Conservation (phyloP, 2,113 vertebrate species). For the Eulemur macaco region DNA sequence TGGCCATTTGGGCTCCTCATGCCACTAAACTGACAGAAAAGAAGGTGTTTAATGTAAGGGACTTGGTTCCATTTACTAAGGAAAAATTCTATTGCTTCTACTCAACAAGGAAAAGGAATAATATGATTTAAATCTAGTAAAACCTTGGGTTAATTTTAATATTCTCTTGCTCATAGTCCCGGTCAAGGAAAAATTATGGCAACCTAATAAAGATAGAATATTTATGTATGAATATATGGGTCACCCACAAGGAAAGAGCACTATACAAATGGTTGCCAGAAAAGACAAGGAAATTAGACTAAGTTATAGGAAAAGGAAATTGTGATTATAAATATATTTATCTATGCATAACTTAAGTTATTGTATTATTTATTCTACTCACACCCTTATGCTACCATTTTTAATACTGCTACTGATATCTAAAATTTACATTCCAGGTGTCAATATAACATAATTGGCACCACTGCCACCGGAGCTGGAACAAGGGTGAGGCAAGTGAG, state of each 20-base stretch:
- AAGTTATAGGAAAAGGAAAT: not conserved
- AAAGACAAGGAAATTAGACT: not conserved
- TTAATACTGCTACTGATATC: not conserved
- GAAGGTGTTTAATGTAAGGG: not conserved
- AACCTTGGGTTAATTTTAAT: not conserved
- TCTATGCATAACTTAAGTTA: not conserved
- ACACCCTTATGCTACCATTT: not conserved
- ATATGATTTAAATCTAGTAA: not conserved
- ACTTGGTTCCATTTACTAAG: not conserved
- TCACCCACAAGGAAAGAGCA: not conserved
- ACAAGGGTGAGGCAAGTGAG: not conserved
- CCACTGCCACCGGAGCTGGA: not conserved
- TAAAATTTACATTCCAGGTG: not conserved
- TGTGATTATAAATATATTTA: not conserved
- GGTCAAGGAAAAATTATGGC: not conserved
- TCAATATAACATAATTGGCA: not conserved
- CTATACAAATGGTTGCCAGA: not conserved
- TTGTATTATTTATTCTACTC: not conserved
- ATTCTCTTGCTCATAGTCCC: not conserved
- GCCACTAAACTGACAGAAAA: not conserved
- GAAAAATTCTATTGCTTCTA: not conserved
- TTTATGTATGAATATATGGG: not conserved
- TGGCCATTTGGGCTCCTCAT: not conserved
- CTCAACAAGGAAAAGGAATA: not conserved
- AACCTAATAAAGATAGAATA: not conserved